Percentiles rank a stretch among this genome's conserved stretches.
Evolutionary conservation across 2,888 invertebrate genomes (phyloP).

Genomic region (Drosophila paranaensis): DNA sequence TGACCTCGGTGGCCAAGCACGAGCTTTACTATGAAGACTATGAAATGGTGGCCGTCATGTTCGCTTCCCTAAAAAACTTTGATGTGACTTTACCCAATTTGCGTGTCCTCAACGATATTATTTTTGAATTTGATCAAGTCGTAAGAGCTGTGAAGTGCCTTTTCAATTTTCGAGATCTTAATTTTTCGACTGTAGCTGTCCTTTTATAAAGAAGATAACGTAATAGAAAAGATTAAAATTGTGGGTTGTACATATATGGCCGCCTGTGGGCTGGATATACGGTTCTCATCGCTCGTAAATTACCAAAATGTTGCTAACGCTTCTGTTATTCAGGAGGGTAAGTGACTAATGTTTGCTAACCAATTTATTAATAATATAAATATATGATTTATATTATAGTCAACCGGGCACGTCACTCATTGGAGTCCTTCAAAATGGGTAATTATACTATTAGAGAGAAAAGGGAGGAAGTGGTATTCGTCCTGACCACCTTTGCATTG

Average conservation of each 20-base stretch:
- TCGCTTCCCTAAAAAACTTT: slow-evolving; percentile 95
- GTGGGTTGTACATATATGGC: slow-evolving; percentile 99
- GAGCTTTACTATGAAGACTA: slow-evolving; percentile 95
- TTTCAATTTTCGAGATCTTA: background rate
- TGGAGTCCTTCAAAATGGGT: background rate
- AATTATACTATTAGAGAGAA: slow-evolving; percentile 6
- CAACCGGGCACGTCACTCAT: slow-evolving; percentile 12
- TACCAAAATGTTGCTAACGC: background rate
- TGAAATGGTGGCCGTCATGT: slow-evolving; percentile 96
- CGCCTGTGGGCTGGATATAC: slow-evolving; percentile 94
- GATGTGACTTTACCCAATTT: slow-evolving; percentile 88
- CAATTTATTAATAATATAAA: background rate
- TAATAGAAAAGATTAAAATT: slow-evolving; percentile 98
- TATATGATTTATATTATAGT: slow-evolving; percentile 10
- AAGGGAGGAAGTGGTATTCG: slow-evolving; percentile 87
- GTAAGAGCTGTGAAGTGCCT: slow-evolving; percentile 81
- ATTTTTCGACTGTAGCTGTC: slow-evolving; percentile 20
- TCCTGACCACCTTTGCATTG: slow-evolving; percentile 84
- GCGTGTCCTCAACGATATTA: slow-evolving; percentile 93
- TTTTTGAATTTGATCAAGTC: slow-evolving; percentile 94
- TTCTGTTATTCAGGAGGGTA: slow-evolving; percentile 30
- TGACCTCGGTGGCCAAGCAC: slow-evolving; percentile 88
- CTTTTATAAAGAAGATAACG: slow-evolving; percentile 86
- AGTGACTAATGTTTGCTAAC: background rate
- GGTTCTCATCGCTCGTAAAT: slow-evolving; percentile 84